Percentiles rank a stretch among this genome's conserved stretches.
These are phyloP conservation scores for Gallinago paraguaiae DNA, from an alignment of 2,113 vertebrate genomes.

Conservation along the genomic window DNA sequence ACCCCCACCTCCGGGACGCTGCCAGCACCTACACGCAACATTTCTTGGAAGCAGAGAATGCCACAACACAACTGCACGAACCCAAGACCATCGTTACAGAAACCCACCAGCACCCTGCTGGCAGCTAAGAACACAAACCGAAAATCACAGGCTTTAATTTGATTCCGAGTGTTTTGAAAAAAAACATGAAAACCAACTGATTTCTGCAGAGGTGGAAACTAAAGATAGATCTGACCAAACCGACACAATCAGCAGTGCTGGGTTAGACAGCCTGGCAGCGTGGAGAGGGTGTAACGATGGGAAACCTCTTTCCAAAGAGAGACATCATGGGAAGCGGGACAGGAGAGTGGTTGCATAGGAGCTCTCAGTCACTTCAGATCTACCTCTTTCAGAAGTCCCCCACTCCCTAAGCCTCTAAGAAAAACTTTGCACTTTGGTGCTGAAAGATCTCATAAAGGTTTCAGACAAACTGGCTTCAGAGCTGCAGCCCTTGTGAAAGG, in stretches of 20 bases:
- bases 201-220: not conserved
- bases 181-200: not conserved
- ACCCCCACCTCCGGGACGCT: not conserved
- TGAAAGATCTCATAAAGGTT: not conserved
- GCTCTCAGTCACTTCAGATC: not conserved
- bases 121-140: not conserved
- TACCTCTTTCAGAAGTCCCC: not conserved
- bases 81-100: not conserved
- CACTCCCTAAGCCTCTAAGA: not conserved
- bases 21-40: slow-evolving; percentile 1
- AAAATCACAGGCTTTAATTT: slow-evolving; percentile 25
- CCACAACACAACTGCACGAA: not conserved
- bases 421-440: not conserved
- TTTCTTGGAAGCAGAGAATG: slow-evolving; percentile 15
- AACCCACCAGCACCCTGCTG: not conserved
- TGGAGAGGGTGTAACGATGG: not conserved
- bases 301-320: not conserved
- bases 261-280: not conserved
- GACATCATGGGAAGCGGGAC: not conserved
- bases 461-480: not conserved
- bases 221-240: slow-evolving; percentile 30
- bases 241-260: not conserved
- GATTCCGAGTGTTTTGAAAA: not conserved
- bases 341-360: not conserved
- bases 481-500: not conserved